Base-by-base conservation (phyloP, 2,113 vertebrate species). In the Tupaia chinensis region DNA sequence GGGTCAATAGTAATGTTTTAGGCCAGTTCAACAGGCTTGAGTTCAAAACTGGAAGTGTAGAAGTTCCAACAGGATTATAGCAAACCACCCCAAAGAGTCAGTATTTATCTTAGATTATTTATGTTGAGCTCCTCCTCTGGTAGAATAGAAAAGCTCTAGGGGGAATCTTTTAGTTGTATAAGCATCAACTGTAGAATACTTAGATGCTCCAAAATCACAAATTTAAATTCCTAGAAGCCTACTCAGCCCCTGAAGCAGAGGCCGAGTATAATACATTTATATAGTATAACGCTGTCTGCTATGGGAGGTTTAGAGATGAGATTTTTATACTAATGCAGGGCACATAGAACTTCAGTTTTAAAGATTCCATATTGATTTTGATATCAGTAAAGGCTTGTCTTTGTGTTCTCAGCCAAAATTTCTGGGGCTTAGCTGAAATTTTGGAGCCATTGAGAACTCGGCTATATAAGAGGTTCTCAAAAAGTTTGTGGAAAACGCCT, bases 171-270 rank as follows among this genome's bases (percentile, higher is more conserved):
- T 25, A 12, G 44, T 76, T 92, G 82, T 93, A 65, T 65, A 70
- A 76, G 17, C 13, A 94, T 86, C 83, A 74, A 8, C 1, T 87
- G 27, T 81, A 73, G 58, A 83, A 78, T 56, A 87, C 9, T 68
- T 90, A 80, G 68, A 74, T 61, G 16, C 74, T 87, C 77, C 89
- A 72, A 95, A 96, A 94, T 89, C 74, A 95, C 76, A 96, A 93
- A 95, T 91, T 53, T 16, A 94, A 94, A 81, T 65, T 53, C 66
- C 54, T 58, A 9, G 1, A 63, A 89, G 25, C 72, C 66, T 20
- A 27, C 15, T 83, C 34, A 32, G 22, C 15, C 27, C 17, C 82
- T 9, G 0, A 44, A 44, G 44, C 44, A 44, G 44, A 44, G 44
- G 44, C 44, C 5, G 44, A 44, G 44, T 44, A 44, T 44, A 44